Conservation (phyloP, 1,140 invertebrate species). For the Apis florea region DNA sequence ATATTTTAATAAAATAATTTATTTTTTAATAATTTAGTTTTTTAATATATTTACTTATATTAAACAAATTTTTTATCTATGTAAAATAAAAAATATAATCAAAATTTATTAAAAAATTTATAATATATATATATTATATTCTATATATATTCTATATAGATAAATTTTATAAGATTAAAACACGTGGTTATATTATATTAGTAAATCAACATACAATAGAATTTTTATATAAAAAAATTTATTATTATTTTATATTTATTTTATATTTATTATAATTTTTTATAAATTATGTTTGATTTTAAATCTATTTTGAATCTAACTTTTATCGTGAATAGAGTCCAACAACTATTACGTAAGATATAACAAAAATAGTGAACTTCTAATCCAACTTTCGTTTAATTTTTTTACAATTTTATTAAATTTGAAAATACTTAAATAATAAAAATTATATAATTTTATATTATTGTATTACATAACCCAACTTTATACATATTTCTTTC, state of each 20-base stretch:
- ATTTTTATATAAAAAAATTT: not conserved
- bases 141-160: not conserved
- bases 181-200: not conserved
- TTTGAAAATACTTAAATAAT: not conserved
- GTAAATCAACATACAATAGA: not conserved
- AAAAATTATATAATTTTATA: not conserved
- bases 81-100: not conserved
- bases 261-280: too few relatives aligned
- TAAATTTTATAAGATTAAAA: not conserved
- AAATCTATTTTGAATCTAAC: constrained; percentile 20
- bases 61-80: not conserved
- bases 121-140: not conserved
- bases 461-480: not conserved
- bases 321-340: constrained; percentile 1
- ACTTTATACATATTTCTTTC: not conserved
- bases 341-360: constrained; percentile 36
- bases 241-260: too few relatives aligned
- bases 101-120: not conserved
- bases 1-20: not conserved
- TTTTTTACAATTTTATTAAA: not conserved
- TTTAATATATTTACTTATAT: not conserved
- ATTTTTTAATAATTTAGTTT: not conserved
- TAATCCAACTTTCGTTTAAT: not conserved
- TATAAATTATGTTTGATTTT: not conserved
- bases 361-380: not conserved